These are phyloP conservation scores for Rhogogaster chlorosoma DNA, from an alignment of 2,888 invertebrate species.

Conservation along the genomic window DNA sequence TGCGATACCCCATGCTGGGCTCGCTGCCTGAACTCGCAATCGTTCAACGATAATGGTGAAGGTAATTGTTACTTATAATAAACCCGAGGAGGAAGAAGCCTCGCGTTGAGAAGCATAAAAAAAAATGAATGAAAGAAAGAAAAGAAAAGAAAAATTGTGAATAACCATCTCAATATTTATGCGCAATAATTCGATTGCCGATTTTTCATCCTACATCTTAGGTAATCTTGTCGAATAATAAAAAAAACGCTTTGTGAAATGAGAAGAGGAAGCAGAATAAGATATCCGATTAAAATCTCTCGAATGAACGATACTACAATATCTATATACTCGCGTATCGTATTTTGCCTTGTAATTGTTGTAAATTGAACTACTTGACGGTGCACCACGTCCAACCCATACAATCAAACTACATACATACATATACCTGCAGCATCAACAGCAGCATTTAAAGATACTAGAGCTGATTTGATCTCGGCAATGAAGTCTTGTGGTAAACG, in stretches of 20 bases:
- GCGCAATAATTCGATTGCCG: not conserved
- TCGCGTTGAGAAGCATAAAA: not conserved
- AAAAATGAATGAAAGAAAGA: not conserved
- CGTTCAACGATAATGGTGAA: conserved; percentile 24
- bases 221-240: not conserved
- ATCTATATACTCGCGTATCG: not conserved
- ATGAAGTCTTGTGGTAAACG: conserved; percentile 17
- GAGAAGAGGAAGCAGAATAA: not conserved
- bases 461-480: conserved; percentile 11
- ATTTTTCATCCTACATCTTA: not conserved
- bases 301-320: not conserved
- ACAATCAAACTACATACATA: not conserved
- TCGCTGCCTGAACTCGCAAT: conserved; percentile 55
- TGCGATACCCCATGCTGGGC: conserved; percentile 64
- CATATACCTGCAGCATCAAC: not conserved
- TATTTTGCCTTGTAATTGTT: conserved; percentile 69
- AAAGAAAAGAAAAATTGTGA: not conserved
- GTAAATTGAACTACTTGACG: conserved; percentile 65
- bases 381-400: conserved; percentile 16
- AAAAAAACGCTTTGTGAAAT: not conserved
- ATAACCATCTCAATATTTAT: not conserved
- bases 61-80: conserved; percentile 19
- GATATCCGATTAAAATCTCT: not conserved
- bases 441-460: conserved; percentile 31
- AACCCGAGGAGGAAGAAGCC: not conserved